Evolutionary conservation across 2,797 vertebrate genomes (phyloP).

Genomic region (Muraenolepis orangiensis): DNA sequence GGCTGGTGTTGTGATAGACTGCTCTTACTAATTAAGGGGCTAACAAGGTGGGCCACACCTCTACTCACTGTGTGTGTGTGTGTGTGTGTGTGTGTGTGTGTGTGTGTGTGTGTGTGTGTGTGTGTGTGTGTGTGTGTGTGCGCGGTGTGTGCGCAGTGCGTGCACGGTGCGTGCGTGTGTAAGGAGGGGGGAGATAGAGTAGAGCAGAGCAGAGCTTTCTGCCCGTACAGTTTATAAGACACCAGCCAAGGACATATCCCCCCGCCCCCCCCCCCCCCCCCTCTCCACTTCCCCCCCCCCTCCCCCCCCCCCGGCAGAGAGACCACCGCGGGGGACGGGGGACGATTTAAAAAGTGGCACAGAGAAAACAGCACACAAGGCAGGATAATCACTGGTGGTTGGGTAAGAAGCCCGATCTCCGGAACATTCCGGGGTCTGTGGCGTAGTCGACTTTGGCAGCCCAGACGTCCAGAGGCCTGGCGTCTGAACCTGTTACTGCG

Average conservation of each 20-base stretch:
- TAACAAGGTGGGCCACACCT: slow-evolving; percentile 73
- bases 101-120: background rate
- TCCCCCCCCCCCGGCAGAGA: background rate
- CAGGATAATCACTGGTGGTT: background rate
- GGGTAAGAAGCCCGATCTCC: background rate
- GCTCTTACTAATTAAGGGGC: slow-evolving; percentile 78
- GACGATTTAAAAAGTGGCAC: background rate
- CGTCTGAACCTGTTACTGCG: no score
- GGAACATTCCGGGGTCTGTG: no score
- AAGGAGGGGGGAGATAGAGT: no score
- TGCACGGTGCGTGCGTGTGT: no score
- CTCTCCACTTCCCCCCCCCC: no score
- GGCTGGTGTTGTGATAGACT: slow-evolving; percentile 73
- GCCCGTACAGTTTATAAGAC: slow-evolving; percentile 55
- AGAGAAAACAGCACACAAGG: background rate
- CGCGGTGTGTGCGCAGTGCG: no score
- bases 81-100: background rate
- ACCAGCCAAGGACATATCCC: slow-evolving; percentile 52
- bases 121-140: no score
- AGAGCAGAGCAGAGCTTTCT: slow-evolving; percentile 49
- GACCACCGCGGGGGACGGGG: background rate
- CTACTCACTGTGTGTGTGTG: background rate
- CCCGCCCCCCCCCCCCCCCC: background rate
- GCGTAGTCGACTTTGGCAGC: no score
- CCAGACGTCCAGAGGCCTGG: no score